phyloP scores from a whole-genome alignment of 2,888 invertebrate genomes.

The Patella caerulea region DNA sequence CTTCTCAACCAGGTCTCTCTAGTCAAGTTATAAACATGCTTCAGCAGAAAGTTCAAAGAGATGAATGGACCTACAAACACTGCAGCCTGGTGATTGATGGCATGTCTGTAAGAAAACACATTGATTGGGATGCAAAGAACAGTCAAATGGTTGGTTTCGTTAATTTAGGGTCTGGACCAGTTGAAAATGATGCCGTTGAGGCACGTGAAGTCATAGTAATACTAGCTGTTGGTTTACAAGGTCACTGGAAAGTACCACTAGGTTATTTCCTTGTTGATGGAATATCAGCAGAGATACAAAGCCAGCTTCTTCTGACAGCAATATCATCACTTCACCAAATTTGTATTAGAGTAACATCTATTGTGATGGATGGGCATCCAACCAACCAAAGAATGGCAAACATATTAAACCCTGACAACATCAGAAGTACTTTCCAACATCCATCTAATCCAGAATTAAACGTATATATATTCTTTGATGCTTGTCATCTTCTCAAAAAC shows the following conservation, averaged over 20 bases:
- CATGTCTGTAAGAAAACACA: background rate
- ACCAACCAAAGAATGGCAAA: constrained; percentile 18
- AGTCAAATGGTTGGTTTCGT: background rate
- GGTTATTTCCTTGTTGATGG: background rate
- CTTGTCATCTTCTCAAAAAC: constrained; percentile 21
- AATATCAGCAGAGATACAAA: background rate
- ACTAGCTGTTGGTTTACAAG: background rate
- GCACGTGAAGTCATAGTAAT: background rate
- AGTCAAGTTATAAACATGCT: background rate
- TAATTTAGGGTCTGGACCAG: background rate
- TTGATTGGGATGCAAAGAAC: background rate
- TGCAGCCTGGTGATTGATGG: background rate
- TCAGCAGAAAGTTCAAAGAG: background rate
- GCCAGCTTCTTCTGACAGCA: background rate
- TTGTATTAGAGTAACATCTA: background rate
- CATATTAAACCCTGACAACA: constrained; percentile 5
- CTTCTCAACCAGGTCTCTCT: background rate
- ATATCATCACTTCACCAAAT: background rate
- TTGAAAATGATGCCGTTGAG: background rate
- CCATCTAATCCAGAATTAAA: background rate
- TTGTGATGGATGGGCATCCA: constrained; percentile 2
- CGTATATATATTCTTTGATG: constrained; percentile 17
- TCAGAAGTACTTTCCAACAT: background rate
- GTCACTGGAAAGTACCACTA: constrained; percentile 2
- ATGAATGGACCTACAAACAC: background rate